These are phyloP conservation scores for Andrena flavipes DNA, from an alignment of 2,888 invertebrate genomes.

Conservation along the genomic window DNA sequence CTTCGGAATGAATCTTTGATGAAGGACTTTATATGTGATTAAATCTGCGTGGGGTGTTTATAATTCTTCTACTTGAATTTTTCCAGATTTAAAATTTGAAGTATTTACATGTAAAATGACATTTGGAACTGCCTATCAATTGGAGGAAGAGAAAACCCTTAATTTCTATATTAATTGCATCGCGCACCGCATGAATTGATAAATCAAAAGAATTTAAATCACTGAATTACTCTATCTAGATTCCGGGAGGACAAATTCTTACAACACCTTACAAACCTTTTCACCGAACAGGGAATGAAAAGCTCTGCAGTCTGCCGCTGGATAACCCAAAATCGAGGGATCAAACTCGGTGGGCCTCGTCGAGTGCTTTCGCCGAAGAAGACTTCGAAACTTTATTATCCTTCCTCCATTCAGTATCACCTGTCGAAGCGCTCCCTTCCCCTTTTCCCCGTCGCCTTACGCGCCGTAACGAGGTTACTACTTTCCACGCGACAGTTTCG, in stretches of 20 bases:
- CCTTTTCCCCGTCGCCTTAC: not conserved
- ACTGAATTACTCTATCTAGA: not conserved
- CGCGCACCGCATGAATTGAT: too few relatives aligned
- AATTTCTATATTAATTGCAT: too few relatives aligned
- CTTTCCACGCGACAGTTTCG: constrained; percentile 61
- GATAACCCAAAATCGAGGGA: not conserved
- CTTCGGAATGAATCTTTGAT: too few relatives aligned
- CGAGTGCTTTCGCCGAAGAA: not conserved
- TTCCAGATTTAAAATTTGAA: too few relatives aligned
- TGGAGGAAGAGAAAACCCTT: too few relatives aligned
- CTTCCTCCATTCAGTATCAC: constrained; percentile 5
- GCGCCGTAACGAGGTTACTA: constrained; percentile 56
- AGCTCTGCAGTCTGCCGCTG: not conserved
- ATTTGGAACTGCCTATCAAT: too few relatives aligned
- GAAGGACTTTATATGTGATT: too few relatives aligned
- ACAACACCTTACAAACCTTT: too few relatives aligned
- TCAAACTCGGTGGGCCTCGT: not conserved
- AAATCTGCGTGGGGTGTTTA: too few relatives aligned
- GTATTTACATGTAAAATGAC: too few relatives aligned
- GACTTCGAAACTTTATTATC: constrained; percentile 1
- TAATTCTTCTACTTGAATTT: too few relatives aligned
- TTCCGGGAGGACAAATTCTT: not conserved
- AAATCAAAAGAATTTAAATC: not conserved
- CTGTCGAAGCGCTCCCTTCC: constrained; percentile 21
- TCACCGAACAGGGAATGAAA: too few relatives aligned